Evolutionary conservation across 2,797 vertebrate genomes (phyloP).

Genomic region (Syngnathus acus): DNA sequence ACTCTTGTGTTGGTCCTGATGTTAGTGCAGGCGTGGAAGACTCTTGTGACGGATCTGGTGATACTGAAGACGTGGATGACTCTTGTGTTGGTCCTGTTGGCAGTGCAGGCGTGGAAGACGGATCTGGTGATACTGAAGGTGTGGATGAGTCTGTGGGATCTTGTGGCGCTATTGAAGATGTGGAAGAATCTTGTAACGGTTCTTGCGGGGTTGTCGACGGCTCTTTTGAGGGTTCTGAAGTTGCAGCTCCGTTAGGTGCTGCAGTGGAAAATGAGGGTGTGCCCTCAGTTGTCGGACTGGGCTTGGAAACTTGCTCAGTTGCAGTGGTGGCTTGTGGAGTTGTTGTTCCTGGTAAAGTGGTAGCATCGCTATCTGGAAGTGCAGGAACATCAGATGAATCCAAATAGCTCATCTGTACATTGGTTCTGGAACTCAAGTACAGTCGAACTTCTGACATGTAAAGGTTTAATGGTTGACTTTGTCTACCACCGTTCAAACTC

Average conservation of each 20-base stretch:
- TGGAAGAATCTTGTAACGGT: neutral
- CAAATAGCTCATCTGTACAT: neutral
- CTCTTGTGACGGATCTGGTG: neutral
- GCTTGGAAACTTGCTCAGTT: neutral
- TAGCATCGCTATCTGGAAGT: conserved; percentile 17
- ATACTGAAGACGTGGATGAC: neutral
- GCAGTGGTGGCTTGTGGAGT: conserved; percentile 15
- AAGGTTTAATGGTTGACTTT: neutral
- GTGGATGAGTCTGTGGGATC: neutral
- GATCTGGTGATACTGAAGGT: neutral
- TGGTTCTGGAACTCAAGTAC: neutral
- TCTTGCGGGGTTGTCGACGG: neutral
- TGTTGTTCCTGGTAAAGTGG: conserved; percentile 8
- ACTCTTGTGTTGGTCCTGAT: too few relatives aligned
- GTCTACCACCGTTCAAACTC: neutral
- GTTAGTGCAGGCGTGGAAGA: neutral
- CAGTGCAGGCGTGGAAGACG: neutral
- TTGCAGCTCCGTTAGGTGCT: neutral
- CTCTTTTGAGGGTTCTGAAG: neutral
- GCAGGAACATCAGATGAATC: conserved; percentile 3
- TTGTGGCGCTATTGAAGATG: neutral
- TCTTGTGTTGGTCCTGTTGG: neutral
- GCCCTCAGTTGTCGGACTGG: conserved; percentile 13
- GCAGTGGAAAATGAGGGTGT: conserved; percentile 1
- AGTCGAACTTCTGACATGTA: neutral